A percentile compares a stretch with the other conserved stretches of the same genome.
Evolutionary conservation across 92 coral and sea anemone genomes (phyloP).

Genomic region (Porites lobata): DNA sequence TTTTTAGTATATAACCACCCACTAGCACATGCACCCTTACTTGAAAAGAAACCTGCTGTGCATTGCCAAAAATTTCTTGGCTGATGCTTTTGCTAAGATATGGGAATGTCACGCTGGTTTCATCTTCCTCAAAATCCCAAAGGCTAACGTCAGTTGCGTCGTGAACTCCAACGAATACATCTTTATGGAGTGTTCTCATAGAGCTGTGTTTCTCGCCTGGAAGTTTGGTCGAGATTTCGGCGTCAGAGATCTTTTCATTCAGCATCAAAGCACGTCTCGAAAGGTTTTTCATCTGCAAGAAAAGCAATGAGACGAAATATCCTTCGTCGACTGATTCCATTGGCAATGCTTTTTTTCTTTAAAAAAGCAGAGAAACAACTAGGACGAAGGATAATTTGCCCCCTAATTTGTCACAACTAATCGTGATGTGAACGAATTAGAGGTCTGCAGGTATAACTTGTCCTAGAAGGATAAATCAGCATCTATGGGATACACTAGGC

Average conservation of each 20-base stretch:
- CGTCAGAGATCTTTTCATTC: not conserved
- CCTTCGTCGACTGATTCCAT: too few relatives aligned
- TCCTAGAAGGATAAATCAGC: too few relatives aligned
- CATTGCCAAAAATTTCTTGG: not conserved
- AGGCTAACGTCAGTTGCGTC: conserved; percentile 8
- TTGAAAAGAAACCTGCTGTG: conserved; percentile 10
- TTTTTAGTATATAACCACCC: too few relatives aligned
- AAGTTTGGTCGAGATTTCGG: not conserved
- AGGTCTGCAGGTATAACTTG: too few relatives aligned
- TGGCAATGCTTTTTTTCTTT: too few relatives aligned
- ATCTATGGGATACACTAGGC: too few relatives aligned
- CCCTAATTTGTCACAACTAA: too few relatives aligned
- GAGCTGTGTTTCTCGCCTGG: conserved; percentile 32
- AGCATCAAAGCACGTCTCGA: not conserved
- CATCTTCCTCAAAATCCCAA: not conserved
- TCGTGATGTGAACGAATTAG: too few relatives aligned
- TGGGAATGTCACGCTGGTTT: not conserved
- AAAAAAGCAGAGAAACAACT: too few relatives aligned
- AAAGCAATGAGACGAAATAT: not conserved
- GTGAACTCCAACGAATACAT: conserved; percentile 13
- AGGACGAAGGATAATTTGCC: too few relatives aligned
- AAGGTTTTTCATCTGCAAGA: not conserved
- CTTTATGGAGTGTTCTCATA: not conserved
- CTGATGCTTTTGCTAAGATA: not conserved
- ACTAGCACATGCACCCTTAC: not conserved